phyloP scores from a whole-genome alignment of 1,140 invertebrate genomes.

The Colletes latitarsis region DNA sequence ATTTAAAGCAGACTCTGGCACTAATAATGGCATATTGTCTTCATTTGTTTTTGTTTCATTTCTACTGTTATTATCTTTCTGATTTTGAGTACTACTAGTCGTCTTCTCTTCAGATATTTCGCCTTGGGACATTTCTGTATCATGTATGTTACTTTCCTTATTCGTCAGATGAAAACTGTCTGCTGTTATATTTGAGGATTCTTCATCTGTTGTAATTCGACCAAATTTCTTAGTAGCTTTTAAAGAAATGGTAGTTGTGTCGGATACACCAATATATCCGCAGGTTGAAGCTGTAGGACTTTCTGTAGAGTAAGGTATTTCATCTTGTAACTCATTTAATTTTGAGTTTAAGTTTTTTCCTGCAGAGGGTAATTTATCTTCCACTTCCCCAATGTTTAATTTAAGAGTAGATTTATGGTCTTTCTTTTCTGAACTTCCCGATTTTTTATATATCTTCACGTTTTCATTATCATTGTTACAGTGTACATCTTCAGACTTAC shows the following conservation, averaged over 20 bases:
- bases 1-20: constrained; percentile 69
- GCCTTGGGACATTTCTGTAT: neutral
- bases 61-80: neutral
- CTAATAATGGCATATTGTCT: constrained; percentile 75
- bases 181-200: constrained; percentile 1
- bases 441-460: neutral
- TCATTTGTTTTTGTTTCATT: constrained; percentile 54
- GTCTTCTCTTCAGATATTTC: neutral
- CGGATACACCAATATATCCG: neutral
- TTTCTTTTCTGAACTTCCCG: neutral
- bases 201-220: constrained; percentile 14
- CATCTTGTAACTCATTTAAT: neutral
- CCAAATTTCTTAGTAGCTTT: constrained; percentile 45
- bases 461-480: neutral
- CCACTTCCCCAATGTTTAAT: constrained; percentile 6
- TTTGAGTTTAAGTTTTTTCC: constrained; percentile 5
- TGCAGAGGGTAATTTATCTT: constrained; percentile 8
- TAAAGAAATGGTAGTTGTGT: constrained; percentile 57
- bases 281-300: constrained; percentile 22
- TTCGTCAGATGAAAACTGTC: constrained; percentile 20
- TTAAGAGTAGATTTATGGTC: constrained; percentile 6
- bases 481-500: neutral
- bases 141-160: neutral
- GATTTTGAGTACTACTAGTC: neutral
- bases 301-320: neutral